Evolutionary conservation across 1,140 invertebrate species (phyloP).

Genomic region (Tetragnatha versicolor): DNA sequence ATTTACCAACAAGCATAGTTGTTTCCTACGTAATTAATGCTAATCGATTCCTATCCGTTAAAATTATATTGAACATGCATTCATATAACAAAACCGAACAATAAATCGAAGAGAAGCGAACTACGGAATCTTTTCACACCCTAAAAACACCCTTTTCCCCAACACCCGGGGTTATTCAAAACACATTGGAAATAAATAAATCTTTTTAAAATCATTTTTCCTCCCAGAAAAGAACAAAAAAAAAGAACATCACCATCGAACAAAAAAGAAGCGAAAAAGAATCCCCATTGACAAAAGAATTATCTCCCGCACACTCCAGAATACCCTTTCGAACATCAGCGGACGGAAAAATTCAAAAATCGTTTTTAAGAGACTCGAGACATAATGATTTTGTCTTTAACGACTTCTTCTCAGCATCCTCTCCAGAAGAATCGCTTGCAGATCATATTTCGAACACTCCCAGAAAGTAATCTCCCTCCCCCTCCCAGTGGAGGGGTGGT

Average conservation of each 20-base stretch:
- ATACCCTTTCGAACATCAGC: not conserved
- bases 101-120: no score
- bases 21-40: no score
- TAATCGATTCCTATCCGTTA: no score
- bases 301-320: conserved; percentile 25
- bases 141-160: not conserved
- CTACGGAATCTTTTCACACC: not conserved
- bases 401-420: not conserved
- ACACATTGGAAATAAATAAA: conserved; percentile 16
- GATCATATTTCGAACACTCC: conserved; percentile 33
- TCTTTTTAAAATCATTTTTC: conserved; percentile 18
- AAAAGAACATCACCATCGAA: no score
- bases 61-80: no score
- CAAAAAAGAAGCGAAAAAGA: not conserved
- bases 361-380: conserved; percentile 25
- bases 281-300: conserved; percentile 38
- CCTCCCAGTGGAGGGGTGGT: no score
- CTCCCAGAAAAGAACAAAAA: not conserved
- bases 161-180: not conserved
- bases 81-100: no score
- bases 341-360: conserved; percentile 22
- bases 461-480: conserved; percentile 11
- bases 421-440: not conserved
- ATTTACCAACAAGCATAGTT: no score
- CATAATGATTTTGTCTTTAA: conserved; percentile 50